These are phyloP conservation scores for Craterocephalus amniculus DNA, from an alignment of 2,797 vertebrate species.

Conservation along the genomic window DNA sequence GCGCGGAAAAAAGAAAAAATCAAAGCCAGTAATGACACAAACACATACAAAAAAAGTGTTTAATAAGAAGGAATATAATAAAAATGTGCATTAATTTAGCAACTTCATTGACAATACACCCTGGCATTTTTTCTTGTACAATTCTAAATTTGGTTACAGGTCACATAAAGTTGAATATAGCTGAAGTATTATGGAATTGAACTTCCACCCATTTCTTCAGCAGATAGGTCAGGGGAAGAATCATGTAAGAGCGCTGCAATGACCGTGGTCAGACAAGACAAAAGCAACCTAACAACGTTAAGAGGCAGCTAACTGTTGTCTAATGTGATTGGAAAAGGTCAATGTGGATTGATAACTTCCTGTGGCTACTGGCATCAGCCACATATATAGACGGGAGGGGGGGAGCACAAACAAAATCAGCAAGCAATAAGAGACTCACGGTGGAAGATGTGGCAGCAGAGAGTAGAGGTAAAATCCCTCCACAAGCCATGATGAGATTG, in stretches of 20 bases:
- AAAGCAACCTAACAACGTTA: conserved; percentile 77
- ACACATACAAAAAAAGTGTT: not conserved
- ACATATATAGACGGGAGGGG: not conserved
- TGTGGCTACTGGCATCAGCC: conserved; percentile 32
- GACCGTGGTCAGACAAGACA: conserved; percentile 63
- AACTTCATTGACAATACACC: not conserved
- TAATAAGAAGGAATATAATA: not conserved
- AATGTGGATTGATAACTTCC: conserved; percentile 73
- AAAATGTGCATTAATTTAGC: not conserved
- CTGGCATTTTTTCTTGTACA: conserved; percentile 23
- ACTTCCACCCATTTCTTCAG: conserved; percentile 33
- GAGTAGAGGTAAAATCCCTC: conserved; percentile 96
- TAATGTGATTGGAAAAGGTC: conserved; percentile 81
- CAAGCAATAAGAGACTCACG: conserved; percentile 63
- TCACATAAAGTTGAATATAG: conserved; percentile 26
- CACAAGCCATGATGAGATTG: conserved; percentile 98
- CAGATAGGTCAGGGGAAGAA: conserved; percentile 32
- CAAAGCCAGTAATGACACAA: not conserved
- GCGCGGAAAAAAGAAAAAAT: conserved; percentile 22
- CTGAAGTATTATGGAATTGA: conserved; percentile 47
- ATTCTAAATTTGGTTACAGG: conserved; percentile 45
- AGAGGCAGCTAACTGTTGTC: conserved; percentile 63
- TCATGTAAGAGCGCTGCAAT: conserved; percentile 44
- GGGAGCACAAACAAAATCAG: not conserved
- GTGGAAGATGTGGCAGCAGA: conserved; percentile 94